Conservation (phyloP, 2,797 vertebrate species). For the Phoxinus dragarum region DNA sequence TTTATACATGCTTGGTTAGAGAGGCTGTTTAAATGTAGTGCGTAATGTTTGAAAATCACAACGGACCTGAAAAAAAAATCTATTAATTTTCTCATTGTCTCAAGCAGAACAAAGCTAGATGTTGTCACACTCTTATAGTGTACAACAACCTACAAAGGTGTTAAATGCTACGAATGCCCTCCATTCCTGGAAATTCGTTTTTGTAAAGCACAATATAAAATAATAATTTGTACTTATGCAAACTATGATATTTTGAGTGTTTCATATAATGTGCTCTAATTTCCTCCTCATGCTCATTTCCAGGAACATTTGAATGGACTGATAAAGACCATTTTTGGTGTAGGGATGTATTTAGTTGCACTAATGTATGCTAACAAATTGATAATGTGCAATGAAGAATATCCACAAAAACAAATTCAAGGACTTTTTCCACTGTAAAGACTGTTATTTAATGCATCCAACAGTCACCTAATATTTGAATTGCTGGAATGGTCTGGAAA, state of each 20-base stretch:
- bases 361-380: neutral
- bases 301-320: neutral
- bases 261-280: neutral
- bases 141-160: neutral
- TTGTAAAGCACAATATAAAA: neutral
- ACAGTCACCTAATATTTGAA: neutral
- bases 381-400: neutral
- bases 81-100: neutral
- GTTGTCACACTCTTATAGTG: neutral
- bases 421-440: neutral
- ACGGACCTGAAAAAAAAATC: neutral
- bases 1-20: neutral
- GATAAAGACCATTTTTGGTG: neutral
- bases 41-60: neutral
- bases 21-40: neutral
- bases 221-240: neutral
- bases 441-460: neutral
- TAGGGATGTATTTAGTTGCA: neutral
- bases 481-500: neutral
- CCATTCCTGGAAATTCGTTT: neutral
- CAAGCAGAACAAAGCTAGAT: neutral
- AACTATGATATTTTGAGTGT: neutral
- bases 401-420: neutral
- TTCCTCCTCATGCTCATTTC: neutral
- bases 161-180: neutral